phyloP scores from a whole-genome alignment of 1,140 invertebrate species.

The Papilio dardanus region DNA sequence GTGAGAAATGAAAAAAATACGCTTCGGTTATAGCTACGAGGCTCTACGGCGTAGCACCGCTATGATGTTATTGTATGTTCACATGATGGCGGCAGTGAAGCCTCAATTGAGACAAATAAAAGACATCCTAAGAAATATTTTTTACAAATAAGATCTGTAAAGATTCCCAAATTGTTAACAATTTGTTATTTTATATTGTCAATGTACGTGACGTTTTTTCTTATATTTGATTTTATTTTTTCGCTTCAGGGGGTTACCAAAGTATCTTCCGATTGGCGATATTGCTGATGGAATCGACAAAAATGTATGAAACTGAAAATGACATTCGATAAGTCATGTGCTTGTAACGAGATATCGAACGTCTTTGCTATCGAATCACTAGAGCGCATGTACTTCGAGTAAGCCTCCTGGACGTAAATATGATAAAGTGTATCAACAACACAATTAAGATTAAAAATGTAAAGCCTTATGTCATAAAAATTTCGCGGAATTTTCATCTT shows the following conservation, averaged over 20 bases:
- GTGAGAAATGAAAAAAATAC: neutral
- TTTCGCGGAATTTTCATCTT: too few relatives aligned
- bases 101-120: conserved; percentile 12
- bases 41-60: conserved; percentile 11
- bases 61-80: neutral
- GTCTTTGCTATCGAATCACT: too few relatives aligned
- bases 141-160: neutral
- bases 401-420: too few relatives aligned
- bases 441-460: too few relatives aligned
- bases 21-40: neutral
- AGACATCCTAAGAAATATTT: neutral
- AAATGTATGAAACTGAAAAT: too few relatives aligned
- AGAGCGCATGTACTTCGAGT: too few relatives aligned
- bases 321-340: too few relatives aligned
- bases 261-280: too few relatives aligned
- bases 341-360: too few relatives aligned
- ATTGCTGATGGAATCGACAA: too few relatives aligned
- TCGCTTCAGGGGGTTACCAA: neutral
- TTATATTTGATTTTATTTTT: neutral
- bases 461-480: too few relatives aligned
- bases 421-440: too few relatives aligned
- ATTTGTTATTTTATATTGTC: neutral
- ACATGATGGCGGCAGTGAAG: conserved; percentile 2
- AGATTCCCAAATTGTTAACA: neutral
- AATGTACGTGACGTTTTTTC: neutral